Evolutionary conservation across 2,113 vertebrate genomes (phyloP).

Genomic region (Aegithalos caudatus): DNA sequence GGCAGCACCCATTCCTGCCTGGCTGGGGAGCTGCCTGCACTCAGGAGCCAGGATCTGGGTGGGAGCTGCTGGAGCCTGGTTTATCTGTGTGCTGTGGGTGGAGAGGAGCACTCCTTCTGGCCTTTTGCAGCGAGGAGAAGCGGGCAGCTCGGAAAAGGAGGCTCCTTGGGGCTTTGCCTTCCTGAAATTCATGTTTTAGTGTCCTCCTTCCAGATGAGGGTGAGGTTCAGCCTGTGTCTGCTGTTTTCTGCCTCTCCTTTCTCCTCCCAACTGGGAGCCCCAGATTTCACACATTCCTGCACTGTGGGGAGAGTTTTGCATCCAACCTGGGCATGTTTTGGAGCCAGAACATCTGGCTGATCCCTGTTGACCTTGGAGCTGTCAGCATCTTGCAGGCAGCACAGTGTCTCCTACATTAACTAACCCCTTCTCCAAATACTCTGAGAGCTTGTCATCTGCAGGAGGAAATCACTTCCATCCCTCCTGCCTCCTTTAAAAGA

Average conservation of each 20-base stretch:
- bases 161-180: not conserved
- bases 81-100: not conserved
- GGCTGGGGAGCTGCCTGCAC: not conserved
- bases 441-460: not conserved
- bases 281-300: conserved; percentile 39
- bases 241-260: not conserved
- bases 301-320: conserved; percentile 8
- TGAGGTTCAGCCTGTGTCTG: not conserved
- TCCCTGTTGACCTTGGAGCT: conserved; percentile 55
- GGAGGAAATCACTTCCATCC: not conserved
- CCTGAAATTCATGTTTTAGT: not conserved
- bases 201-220: not conserved
- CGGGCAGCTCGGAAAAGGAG: not conserved
- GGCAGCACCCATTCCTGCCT: not conserved
- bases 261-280: not conserved
- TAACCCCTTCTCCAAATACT: not conserved
- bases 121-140: not conserved
- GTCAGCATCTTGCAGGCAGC: not conserved
- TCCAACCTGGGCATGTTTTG: conserved; percentile 49
- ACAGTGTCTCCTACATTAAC: not conserved
- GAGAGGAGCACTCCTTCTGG: not conserved
- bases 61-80: not conserved
- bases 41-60: not conserved
- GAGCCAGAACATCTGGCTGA: conserved; percentile 47
- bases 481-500: not conserved